Evolutionary conservation across 1,140 invertebrate genomes (phyloP), one percentile per base, ranked within the genome.

Genomic region (Mya arenaria): DNA sequence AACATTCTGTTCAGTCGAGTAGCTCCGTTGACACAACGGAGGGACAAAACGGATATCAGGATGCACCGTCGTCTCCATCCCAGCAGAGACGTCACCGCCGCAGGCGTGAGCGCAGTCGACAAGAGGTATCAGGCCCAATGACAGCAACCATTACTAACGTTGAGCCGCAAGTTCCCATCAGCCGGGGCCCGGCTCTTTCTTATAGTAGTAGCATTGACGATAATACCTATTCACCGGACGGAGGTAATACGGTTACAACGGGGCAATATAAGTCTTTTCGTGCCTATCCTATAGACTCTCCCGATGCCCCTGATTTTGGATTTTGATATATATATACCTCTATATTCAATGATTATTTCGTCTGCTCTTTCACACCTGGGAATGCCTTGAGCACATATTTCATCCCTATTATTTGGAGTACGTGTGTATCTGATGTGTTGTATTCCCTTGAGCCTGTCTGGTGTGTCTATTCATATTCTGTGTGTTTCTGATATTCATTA

Each of bases 181-280:
- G 68, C 48, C 73, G 74, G 34, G 83, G 63, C 25, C 86, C 89
- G 10, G 75, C 88, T 30, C 78, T 90, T 48, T 87, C 86, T 13
- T 90, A 89, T 78, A 90, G 89, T 82, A 91, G 88, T 84, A 90
- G 90, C 71, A 88, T 90, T 79, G 90, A 90, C 39, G 90, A 92
- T 55, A 87, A 84, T 72, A 87, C 86, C 60, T 85, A 86, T 69
- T 84, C 79, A 62, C 85, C 85, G 60, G 82, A 86, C 44, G 83
- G 85, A 71, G 73, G 84, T 39, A 72, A 41, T 72, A 41, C 77
- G 32, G 66, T 60, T 39, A 69, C 65, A 55, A 34, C 77, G 71
- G 75, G 77, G 69, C 77, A 80, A 80, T 80, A 80, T 80, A 80
- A 71, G 39, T 80, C 77, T n/a, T 80, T 68, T 71, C 69, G 77